Evolutionary conservation across 2,797 vertebrate genomes (phyloP), one percentile per base, ranked within the genome.

Genomic region (Catostomus latipinnis): DNA sequence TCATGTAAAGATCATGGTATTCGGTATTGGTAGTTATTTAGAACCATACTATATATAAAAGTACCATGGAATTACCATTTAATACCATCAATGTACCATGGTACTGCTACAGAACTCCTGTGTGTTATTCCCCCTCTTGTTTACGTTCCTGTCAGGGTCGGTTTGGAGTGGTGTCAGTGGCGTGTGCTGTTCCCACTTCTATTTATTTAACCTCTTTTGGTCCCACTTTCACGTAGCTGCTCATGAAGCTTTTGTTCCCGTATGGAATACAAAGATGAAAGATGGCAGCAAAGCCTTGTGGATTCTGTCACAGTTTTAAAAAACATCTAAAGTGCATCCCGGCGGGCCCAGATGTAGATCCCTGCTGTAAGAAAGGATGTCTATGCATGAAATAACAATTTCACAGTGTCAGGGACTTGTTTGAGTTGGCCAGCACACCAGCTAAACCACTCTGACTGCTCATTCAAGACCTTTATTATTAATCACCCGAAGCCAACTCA

Each of bases 121-220:
- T 58, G 69, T 54, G 56, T 80, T 78, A 76, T 66, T n/a, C 70
- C 5, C 70, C 45, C 11, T 45, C 34, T 53, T 91, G 88, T 92
- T 90, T 91, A 81, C 71, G 80, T 67, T 82, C 71, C 73, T 87
- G 88, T 89, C 87, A 84, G 80, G 83, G 81, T 78, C 78, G 80
- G 76, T 90, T 89, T 87, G 72, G 76, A 81, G 83, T 84, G 79
- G 77, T 79, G 89, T 90, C 81, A 76, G 74, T 60, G 71, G 78
- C 82, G 74, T 87, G 82, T 62, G 78, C 88, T 73, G 84, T 83
- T 85, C 86, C 53, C 1, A 60, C 58, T 81, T 83, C 34, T 89
- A 57, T 89, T 89, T 86, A 81, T 89, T 89, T 87, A 90, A 89
- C 84, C 86, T 65, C 73, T 81, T 86, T 82, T 74, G 71, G 73